Conservation (phyloP, 2,888 invertebrate species). For the Chaetogeoica ovagalla region DNA sequence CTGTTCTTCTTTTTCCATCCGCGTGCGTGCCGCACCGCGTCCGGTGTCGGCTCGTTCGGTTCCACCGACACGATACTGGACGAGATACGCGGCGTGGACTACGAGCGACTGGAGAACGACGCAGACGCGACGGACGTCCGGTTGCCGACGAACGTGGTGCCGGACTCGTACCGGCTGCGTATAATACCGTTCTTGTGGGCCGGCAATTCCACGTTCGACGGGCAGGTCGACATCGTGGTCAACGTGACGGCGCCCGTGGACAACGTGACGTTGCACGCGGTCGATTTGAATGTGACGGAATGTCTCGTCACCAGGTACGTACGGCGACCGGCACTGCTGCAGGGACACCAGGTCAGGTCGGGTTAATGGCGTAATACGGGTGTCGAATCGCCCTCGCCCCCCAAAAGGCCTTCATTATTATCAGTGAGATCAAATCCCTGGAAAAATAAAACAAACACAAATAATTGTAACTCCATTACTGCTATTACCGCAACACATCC, state of each 20-base stretch:
- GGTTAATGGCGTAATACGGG: no score
- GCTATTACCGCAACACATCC: no score
- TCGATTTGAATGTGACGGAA: slow-evolving; percentile 65
- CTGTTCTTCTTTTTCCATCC: slow-evolving; percentile 38
- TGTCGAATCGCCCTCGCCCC: no score
- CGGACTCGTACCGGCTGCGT: slow-evolving; percentile 71
- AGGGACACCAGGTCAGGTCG: no score
- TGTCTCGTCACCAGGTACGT: slow-evolving; percentile 56
- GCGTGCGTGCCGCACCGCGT: not conserved
- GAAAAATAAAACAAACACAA: no score
- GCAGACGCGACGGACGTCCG: slow-evolving; percentile 66
- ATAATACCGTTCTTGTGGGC: slow-evolving; percentile 73
- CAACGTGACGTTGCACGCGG: slow-evolving; percentile 70
- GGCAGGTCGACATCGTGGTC: slow-evolving; percentile 61
- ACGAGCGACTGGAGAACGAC: slow-evolving; percentile 20
- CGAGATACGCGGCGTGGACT: slow-evolving; percentile 34
- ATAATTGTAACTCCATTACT: no score
- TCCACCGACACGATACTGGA: slow-evolving; percentile 36
- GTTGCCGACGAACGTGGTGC: slow-evolving; percentile 70
- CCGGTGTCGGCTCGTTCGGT: not conserved
- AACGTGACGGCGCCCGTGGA: slow-evolving; percentile 63
- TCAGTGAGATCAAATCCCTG: no score
- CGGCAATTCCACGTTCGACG: slow-evolving; percentile 78
- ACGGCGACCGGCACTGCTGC: not conserved
- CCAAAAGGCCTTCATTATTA: no score